Evolutionary conservation across 2,888 invertebrate species (phyloP).

Genomic region (Merodon equestris): DNA sequence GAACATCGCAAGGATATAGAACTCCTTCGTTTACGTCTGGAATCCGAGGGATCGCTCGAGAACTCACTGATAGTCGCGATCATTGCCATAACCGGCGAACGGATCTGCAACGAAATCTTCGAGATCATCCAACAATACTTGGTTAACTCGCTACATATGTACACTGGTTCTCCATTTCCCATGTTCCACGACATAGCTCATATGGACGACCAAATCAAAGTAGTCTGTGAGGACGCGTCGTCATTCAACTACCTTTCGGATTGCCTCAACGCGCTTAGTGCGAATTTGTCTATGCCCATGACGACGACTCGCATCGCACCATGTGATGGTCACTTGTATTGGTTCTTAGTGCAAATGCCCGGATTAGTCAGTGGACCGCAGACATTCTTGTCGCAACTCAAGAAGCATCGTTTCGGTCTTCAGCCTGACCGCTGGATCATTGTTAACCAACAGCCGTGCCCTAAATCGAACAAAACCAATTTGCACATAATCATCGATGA

Average conservation of each 20-base stretch:
- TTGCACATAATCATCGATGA: conserved; percentile 69
- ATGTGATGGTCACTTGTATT: conserved; percentile 22
- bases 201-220: conserved; percentile 23
- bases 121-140: conserved; percentile 41
- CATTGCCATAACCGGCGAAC: conserved; percentile 42
- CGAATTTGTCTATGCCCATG: conserved; percentile 9
- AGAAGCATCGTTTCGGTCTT: conserved; percentile 65
- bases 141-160: conserved; percentile 26
- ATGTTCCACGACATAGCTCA: conserved; percentile 38
- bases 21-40: conserved; percentile 49
- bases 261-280: conserved; percentile 18
- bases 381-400: conserved; percentile 62
- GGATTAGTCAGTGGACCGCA: conserved; percentile 60
- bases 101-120: conserved; percentile 23
- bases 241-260: conserved; percentile 28
- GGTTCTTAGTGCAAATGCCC: conserved; percentile 25
- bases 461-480: conserved; percentile 48
- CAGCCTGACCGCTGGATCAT: conserved; percentile 67
- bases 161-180: conserved; percentile 12
- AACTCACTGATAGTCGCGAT: conserved; percentile 57
- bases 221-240: conserved; percentile 22
- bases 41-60: conserved; percentile 1
- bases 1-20: conserved; percentile 46
- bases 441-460: conserved; percentile 42
- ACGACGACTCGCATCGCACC: conserved; percentile 6